Percentiles rank a stretch among this genome's conserved stretches.
phyloP scores from a whole-genome alignment of 2,113 vertebrate genomes.

The Lamprologus speciosus region DNA sequence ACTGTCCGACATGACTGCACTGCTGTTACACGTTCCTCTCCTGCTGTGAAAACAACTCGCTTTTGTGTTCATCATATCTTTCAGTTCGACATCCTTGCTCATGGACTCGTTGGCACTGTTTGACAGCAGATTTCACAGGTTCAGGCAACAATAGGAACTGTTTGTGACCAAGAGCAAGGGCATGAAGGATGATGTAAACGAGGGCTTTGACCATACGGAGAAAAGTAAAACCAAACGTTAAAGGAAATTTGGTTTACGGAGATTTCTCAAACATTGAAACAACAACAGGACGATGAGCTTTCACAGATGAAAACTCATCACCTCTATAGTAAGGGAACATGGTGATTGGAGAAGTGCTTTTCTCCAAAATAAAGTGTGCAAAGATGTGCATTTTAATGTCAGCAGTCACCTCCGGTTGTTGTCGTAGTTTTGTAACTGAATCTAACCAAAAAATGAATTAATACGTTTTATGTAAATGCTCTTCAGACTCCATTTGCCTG shows the following conservation, averaged over 20 bases:
- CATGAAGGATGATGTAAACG: fast-evolving
- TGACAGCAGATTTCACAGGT: not conserved
- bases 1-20: fast-evolving
- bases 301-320: not conserved
- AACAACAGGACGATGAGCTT: not conserved
- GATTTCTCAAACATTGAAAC: not conserved
- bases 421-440: not conserved
- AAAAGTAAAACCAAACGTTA: not conserved
- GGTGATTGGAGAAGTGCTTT: fast-evolving
- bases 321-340: fast-evolving
- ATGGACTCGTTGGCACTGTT: not conserved
- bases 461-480: not conserved
- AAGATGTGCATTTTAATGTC: not conserved
- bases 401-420: not conserved
- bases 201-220: fast-evolving
- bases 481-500: not conserved
- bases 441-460: not conserved
- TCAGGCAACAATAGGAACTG: not conserved
- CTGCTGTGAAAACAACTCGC: not conserved
- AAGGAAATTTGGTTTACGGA: not conserved
- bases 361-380: not conserved
- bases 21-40: not conserved
- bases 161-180: not conserved
- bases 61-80: not conserved
- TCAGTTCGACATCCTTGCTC: not conserved